Percentiles rank a stretch among this genome's conserved stretches.
These are phyloP conservation scores for Manis pentadactyla DNA, from an alignment of 2,797 vertebrate genomes.

Conservation along the genomic window DNA sequence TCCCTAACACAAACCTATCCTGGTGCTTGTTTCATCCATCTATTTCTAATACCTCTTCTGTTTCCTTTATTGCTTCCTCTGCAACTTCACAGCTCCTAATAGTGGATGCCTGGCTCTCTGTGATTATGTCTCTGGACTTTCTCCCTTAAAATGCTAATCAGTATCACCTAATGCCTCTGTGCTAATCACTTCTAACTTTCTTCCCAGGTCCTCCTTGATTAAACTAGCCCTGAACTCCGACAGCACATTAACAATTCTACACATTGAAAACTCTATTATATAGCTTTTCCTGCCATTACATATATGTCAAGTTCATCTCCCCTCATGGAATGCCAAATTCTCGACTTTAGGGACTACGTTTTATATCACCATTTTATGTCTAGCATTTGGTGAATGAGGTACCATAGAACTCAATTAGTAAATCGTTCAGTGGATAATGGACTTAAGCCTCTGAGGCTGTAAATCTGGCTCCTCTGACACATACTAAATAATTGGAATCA, in stretches of 20 bases:
- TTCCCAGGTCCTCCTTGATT: neutral
- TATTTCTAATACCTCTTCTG: neutral
- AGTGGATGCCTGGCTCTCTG: neutral
- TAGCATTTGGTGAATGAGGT: conserved; percentile 6
- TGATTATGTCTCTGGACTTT: neutral
- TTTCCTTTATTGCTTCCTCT: neutral
- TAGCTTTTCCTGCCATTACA: neutral
- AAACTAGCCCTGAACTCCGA: neutral
- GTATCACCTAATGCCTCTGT: neutral
- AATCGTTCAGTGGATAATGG: neutral
- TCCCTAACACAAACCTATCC: neutral
- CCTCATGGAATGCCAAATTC: neutral
- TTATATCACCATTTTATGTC: conserved; percentile 23
- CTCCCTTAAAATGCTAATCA: neutral
- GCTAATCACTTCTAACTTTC: neutral
- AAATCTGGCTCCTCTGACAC: conserved; percentile 35
- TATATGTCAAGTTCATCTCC: neutral
- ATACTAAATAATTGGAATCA: conserved; percentile 11
- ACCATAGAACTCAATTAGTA: conserved; percentile 51
- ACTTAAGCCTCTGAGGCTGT: neutral
- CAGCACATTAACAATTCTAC: neutral
- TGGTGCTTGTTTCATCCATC: neutral
- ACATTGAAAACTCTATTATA: neutral
- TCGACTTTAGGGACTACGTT: neutral
- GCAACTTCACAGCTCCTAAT: neutral